Evolutionary conservation across 2,113 vertebrate species (phyloP).

Genomic region (Recurvirostra avosetta): DNA sequence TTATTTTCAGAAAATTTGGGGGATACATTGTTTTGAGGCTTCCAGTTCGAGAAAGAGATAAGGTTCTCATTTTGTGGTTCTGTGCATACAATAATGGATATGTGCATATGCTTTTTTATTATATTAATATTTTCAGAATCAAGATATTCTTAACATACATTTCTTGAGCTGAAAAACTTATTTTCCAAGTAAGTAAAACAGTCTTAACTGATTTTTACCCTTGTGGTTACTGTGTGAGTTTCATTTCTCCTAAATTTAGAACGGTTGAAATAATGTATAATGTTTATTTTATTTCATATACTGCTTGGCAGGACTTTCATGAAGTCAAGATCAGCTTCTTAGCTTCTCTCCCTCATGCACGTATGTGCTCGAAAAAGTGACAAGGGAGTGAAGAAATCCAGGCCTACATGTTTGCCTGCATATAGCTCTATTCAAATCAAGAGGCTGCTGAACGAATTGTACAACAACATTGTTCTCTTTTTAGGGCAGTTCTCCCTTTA

Average conservation of each 20-base stretch:
- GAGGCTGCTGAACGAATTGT: neutral
- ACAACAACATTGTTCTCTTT: neutral
- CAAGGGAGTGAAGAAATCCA: neutral
- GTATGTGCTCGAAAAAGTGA: accelerated
- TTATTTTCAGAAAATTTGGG: neutral
- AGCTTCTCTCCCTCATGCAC: neutral
- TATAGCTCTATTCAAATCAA: neutral
- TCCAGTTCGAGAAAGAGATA: neutral
- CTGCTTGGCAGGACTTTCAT: neutral
- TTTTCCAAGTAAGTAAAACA: neutral
- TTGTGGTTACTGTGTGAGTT: neutral
- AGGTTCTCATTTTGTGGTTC: neutral
- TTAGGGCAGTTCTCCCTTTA: neutral
- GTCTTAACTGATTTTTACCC: neutral
- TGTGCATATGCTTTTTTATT: neutral
- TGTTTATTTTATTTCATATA: neutral
- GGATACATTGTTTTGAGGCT: neutral
- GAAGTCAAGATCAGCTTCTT: neutral
- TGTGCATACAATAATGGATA: neutral
- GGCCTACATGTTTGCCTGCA: neutral
- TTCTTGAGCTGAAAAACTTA: neutral
- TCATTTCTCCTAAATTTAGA: neutral
- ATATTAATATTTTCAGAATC: neutral
- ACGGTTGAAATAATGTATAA: neutral
- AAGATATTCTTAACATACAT: neutral